Conservation (phyloP, 1,140 invertebrate genomes). For the Bombus polaris region DNA sequence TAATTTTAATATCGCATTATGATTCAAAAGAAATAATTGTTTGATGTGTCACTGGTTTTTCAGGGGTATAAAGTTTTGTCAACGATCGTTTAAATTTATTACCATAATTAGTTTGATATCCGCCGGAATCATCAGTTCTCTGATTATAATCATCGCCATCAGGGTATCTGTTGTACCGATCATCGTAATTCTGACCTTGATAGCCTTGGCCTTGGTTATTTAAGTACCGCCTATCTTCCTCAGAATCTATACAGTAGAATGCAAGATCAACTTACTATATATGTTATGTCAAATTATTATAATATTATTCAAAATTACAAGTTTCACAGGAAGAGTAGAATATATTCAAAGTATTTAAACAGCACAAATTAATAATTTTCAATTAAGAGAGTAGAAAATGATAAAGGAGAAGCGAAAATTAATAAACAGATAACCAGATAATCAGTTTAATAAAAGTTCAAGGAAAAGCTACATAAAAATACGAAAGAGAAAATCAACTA, state of each 20-base stretch:
- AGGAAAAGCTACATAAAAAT: not conserved
- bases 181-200: not conserved
- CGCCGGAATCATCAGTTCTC: not conserved
- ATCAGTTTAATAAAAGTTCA: not conserved
- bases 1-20: not conserved
- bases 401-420: not conserved
- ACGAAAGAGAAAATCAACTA: not conserved
- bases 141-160: conserved; percentile 35
- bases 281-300: not conserved
- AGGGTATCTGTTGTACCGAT: not conserved
- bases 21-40: not conserved
- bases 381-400: not conserved
- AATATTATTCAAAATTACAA: too few species aligned
- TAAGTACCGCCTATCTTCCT: conserved; percentile 45
- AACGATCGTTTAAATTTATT: not conserved
- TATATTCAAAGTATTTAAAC: too few species aligned
- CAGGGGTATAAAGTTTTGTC: not conserved
- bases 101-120: not conserved
- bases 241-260: conserved; percentile 13
- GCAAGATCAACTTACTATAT: not conserved
- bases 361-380: not conserved
- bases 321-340: too few species aligned
- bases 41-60: too few species aligned
- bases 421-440: accelerated
- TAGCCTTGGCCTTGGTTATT: not conserved